A percentile compares a stretch with the other conserved stretches of the same genome.
These are phyloP conservation scores for Petrocephalus sullivani DNA, from an alignment of 2,797 vertebrate species.

Conservation along the genomic window DNA sequence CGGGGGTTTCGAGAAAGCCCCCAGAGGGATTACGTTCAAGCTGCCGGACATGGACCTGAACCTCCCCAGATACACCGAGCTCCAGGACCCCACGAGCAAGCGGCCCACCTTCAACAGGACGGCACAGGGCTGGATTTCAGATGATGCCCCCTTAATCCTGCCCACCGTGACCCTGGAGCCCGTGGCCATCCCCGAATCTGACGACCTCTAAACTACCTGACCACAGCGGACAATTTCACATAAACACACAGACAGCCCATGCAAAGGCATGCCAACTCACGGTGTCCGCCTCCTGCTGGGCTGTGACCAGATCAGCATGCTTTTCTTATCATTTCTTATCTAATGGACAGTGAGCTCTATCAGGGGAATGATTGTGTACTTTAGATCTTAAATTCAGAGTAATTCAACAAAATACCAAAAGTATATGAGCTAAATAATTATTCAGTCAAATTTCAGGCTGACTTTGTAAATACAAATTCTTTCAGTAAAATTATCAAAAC, in stretches of 20 bases:
- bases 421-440: neutral
- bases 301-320: neutral
- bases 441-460: neutral
- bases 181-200: constrained; percentile 75
- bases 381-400: constrained; percentile 9
- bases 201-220: constrained; percentile 74
- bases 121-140: constrained; percentile 87
- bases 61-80: constrained; percentile 74
- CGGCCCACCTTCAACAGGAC: constrained; percentile 91
- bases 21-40: constrained; percentile 86
- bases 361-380: neutral
- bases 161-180: constrained; percentile 68
- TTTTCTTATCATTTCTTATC: neutral
- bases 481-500: neutral
- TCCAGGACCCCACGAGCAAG: constrained; percentile 71
- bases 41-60: constrained; percentile 80
- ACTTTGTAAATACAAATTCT: constrained; percentile 2
- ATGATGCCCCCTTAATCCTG: constrained; percentile 75
- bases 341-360: neutral
- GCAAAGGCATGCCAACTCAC: neutral
- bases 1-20: constrained; percentile 90
- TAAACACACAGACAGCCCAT: neutral
- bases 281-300: neutral
- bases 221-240: neutral
- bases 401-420: neutral